These are phyloP conservation scores for Chaitophorus viminalis DNA, from an alignment of 2,888 invertebrate genomes.

Conservation along the genomic window DNA sequence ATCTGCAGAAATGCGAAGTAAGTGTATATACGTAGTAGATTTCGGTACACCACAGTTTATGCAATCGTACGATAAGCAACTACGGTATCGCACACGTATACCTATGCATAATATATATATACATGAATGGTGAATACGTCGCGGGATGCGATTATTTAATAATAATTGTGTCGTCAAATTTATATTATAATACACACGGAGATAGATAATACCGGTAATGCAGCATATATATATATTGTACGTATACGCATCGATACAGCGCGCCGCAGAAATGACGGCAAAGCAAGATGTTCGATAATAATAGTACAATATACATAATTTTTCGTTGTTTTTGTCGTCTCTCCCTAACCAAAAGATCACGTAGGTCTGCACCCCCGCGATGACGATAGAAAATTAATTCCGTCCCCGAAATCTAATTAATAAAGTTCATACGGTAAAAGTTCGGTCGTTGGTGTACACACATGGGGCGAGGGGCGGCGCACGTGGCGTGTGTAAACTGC, in stretches of 20 bases:
- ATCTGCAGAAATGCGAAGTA: not conserved
- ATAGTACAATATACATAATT: not conserved
- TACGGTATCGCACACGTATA: not conserved
- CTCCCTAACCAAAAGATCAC: not conserved
- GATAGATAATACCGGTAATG: not conserved
- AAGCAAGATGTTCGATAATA: too few species aligned
- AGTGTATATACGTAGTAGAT: not conserved
- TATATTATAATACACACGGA: not conserved
- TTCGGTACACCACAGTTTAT: not conserved
- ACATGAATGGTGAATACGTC: not conserved
- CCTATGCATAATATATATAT: too few species aligned
- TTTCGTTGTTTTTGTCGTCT: not conserved
- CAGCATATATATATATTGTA: not conserved
- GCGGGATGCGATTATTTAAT: not conserved
- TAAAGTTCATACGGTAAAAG: not conserved
- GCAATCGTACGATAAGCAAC: not conserved
- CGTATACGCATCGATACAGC: too few species aligned
- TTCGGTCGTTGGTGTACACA: not conserved
- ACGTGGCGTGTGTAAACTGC: not conserved
- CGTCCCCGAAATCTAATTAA: conserved; percentile 14
- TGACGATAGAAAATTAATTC: not conserved
- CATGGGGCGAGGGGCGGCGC: not conserved
- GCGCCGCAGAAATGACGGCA: too few species aligned
- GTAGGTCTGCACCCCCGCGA: not conserved
- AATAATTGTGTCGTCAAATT: not conserved